A percentile compares a stretch with the other conserved stretches of the same genome.
These are phyloP conservation scores for Lutraria lutraria DNA, from an alignment of 2,888 invertebrate genomes.

Conservation along the genomic window DNA sequence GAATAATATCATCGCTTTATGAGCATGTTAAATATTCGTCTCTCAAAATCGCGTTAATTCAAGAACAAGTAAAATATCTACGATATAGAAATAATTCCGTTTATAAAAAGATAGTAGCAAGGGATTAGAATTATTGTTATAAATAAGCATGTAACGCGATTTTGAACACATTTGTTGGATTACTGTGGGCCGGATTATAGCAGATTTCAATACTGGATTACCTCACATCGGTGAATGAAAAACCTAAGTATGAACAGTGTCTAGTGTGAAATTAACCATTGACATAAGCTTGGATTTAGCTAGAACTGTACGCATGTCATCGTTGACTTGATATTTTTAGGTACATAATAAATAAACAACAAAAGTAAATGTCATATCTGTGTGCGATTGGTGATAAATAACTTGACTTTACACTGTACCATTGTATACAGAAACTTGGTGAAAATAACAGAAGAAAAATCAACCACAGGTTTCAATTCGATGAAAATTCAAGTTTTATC, in stretches of 20 bases:
- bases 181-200: conserved; percentile 15
- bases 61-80: background rate
- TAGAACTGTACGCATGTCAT: conserved; percentile 20
- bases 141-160: background rate
- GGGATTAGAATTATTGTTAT: background rate
- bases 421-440: background rate
- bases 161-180: conserved; percentile 16
- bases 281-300: conserved; percentile 16
- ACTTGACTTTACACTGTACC: background rate
- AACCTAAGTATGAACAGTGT: conserved; percentile 7
- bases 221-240: background rate
- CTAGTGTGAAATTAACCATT: conserved; percentile 36
- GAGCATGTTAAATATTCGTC: conserved; percentile 4
- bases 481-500: background rate
- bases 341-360: conserved; percentile 32
- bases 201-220: conserved; percentile 31
- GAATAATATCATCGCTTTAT: background rate
- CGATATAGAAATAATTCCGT: background rate
- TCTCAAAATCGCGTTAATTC: background rate
- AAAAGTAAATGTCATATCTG: conserved; percentile 32
- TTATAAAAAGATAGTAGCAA: background rate
- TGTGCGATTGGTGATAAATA: conserved; percentile 22
- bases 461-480: background rate
- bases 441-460: background rate
- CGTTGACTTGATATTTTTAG: background rate